Conservation (phyloP, 2,797 vertebrate species). For the Manis pentadactyla region DNA sequence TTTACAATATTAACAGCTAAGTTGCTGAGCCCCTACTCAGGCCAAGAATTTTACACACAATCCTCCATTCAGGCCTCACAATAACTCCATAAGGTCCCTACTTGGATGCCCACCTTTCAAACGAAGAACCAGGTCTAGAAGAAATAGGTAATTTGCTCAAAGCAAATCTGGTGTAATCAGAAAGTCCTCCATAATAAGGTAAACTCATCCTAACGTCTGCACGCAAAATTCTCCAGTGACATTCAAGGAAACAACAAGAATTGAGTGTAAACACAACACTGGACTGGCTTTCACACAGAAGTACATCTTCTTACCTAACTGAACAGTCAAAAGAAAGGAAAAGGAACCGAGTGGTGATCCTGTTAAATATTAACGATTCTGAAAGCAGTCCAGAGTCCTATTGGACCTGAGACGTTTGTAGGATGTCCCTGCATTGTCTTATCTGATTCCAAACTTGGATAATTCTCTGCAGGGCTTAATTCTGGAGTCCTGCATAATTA, state of each 20-base stretch:
- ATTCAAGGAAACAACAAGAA: background rate
- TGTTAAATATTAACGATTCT: background rate
- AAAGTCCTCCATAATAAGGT: background rate
- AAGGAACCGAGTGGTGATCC: background rate
- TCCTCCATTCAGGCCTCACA: background rate
- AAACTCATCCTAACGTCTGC: background rate
- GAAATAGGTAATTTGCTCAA: background rate
- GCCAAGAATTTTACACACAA: background rate
- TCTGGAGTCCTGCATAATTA: background rate
- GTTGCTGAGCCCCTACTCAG: background rate
- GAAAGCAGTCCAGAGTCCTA: background rate
- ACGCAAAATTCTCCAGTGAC: background rate
- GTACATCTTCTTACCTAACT: background rate
- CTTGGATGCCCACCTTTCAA: background rate
- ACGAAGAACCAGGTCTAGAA: background rate
- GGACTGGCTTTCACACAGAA: background rate
- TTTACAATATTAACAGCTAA: background rate
- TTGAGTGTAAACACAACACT: background rate
- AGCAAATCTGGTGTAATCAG: background rate
- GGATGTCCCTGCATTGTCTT: background rate
- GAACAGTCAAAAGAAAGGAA: background rate
- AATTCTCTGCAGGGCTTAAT: background rate
- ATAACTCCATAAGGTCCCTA: background rate
- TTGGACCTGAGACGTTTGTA: background rate
- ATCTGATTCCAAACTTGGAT: background rate